Evolutionary conservation across 2,113 vertebrate species (phyloP), one percentile per base, ranked within the genome.

Genomic region (Burhinus oedicnemus): DNA sequence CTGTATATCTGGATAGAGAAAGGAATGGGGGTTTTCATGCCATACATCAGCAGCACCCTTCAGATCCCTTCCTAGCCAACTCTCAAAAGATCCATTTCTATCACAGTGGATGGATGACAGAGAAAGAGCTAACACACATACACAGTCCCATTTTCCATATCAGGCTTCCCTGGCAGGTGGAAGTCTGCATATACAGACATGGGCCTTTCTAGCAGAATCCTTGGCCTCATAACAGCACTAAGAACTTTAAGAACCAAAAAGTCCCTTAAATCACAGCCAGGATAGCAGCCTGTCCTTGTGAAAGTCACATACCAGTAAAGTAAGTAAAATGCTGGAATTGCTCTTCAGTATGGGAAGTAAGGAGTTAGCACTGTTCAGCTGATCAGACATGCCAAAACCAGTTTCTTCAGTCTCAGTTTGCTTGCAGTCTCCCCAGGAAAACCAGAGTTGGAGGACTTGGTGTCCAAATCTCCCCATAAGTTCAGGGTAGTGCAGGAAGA

Each of bases 381-480:
- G 86, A 58, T 88, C 32, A 13, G 93, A 38, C 0, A 8, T 23
- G 5, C 85, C 92, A 44, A 78, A 94, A 55, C 40, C 79, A 77
- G 47, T 27, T 45, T 94, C 93, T 86, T 96, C 88, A 49, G 71
- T 69, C 49, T 93, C 94, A 42, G 90, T 93, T 38, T 36, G 82
- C 62, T 83, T 82, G 55, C 86, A 85, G 55, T 97, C 96, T 97
- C 96, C 98, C 97, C 97, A 97, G 70, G 97, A 97, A 95, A 99
- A 98, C 99, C 99, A 99, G 69, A 98, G 98, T 8, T 98, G 98
- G 70, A 99, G 97, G 61, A 98, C 95, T 15, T 70, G 54, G 19
- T 96, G 66, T n/a, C 99, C 99, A 93, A 99, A 99, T 84, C 94
- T 98, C 55, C 99, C 98, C 79, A 98, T 97, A 64, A 99, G 96